Conservation (phyloP, 2,113 vertebrate species). For the Campylomormyrus tamandua region DNA sequence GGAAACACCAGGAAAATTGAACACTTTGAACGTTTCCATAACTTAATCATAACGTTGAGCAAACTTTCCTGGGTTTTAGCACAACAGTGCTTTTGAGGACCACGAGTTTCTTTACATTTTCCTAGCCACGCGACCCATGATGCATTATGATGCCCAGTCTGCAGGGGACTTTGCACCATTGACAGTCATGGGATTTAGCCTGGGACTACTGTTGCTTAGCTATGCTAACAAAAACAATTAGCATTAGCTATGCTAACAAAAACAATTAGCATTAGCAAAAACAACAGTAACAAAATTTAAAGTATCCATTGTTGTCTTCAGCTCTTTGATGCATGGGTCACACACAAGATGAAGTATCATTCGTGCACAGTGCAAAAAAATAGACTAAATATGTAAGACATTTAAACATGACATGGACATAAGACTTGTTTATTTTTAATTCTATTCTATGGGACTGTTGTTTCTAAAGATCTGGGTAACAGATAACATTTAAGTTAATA, state of each 20-base stretch:
- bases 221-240: neutral
- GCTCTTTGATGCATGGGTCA: neutral
- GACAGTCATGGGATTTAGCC: neutral
- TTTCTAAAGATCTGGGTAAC: neutral
- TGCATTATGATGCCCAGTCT: slow-evolving; percentile 34
- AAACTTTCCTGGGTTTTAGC: neutral
- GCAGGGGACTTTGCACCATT: slow-evolving; percentile 3
- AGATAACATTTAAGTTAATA: neutral
- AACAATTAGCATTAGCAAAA: neutral
- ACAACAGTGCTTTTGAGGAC: slow-evolving; percentile 23
- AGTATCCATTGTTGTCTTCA: neutral
- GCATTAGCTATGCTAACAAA: neutral
- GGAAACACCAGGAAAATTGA: neutral
- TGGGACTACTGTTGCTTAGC: neutral
- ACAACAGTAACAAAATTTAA: neutral
- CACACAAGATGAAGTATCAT: neutral
- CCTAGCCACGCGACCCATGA: slow-evolving; percentile 40
- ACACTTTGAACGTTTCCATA: neutral
- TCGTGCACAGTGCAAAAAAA: neutral
- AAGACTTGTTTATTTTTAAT: neutral
- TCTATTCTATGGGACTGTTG: neutral
- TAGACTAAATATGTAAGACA: neutral
- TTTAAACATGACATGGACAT: neutral
- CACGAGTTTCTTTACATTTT: slow-evolving; percentile 26
- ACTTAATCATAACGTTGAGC: neutral